A percentile compares a stretch with the other conserved stretches of the same genome.
These are phyloP conservation scores for Trissolcus brochymenae DNA, from an alignment of 2,888 invertebrate species.

Conservation along the genomic window DNA sequence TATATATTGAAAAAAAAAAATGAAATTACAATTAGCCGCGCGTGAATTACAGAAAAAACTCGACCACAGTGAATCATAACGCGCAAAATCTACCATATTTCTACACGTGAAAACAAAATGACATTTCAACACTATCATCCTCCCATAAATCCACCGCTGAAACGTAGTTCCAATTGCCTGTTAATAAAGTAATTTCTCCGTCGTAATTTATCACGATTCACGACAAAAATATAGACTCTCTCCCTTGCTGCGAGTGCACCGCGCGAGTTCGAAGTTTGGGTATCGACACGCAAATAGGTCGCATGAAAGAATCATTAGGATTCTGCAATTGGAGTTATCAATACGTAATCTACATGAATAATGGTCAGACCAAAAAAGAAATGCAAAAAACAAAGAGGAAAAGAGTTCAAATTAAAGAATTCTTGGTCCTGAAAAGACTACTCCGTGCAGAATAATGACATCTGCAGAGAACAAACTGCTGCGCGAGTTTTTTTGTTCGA, in stretches of 20 bases:
- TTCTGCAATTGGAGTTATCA: conserved; percentile 29
- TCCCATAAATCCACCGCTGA: conserved; percentile 16
- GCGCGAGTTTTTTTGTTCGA: conserved; percentile 1
- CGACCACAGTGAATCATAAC: no score
- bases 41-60: no score
- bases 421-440: conserved; percentile 17
- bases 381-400: conserved; percentile 5
- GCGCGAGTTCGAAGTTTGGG: conserved; percentile 17
- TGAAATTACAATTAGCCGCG: no score
- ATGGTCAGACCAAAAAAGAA: conserved; percentile 11
- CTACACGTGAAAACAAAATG: conserved; percentile 10
- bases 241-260: background rate
- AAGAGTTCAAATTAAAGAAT: background rate
- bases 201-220: conserved; percentile 25
- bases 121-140: conserved; percentile 11
- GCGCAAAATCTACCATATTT: background rate
- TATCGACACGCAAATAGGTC: conserved; percentile 35
- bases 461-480: conserved; percentile 19
- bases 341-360: conserved; percentile 46
- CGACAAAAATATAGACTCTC: conserved; percentile 35
- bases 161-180: conserved; percentile 24
- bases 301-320: conserved; percentile 39
- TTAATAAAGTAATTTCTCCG: conserved; percentile 41
- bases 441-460: conserved; percentile 20
- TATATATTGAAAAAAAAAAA: no score